A percentile compares a stretch with the other conserved stretches of the same genome.
Evolutionary conservation across 2,888 invertebrate genomes (phyloP).

Genomic region (Glomeris marginata): DNA sequence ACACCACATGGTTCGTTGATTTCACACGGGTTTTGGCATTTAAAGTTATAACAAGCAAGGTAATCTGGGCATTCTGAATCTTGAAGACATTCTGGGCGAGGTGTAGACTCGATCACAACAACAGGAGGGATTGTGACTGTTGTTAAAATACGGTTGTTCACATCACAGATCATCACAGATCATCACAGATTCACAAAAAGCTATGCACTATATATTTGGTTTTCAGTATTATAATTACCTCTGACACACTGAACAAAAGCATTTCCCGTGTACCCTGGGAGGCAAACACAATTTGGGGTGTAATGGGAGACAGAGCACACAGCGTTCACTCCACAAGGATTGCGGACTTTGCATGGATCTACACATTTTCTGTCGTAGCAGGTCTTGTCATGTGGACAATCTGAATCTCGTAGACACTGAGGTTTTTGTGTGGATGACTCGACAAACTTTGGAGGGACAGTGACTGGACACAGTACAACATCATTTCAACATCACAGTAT

Average conservation of each 20-base stretch:
- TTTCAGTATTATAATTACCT: no score
- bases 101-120: no score
- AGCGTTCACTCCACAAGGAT: slow-evolving; percentile 19
- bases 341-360: slow-evolving; percentile 31
- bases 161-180: no score
- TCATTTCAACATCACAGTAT: no score
- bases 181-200: no score
- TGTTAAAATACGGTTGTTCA: background rate
- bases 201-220: no score
- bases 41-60: slow-evolving; percentile 51
- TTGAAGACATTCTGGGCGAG: slow-evolving; percentile 33
- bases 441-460: no score
- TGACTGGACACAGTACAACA: no score
- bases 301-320: no score
- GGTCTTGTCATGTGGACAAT: slow-evolving; percentile 59
- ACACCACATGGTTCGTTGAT: slow-evolving; percentile 19
- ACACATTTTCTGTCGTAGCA: slow-evolving; percentile 66
- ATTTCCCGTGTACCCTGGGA: no score
- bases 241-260: no score
- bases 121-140: background rate
- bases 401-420: slow-evolving; percentile 54
- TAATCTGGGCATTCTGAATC: slow-evolving; percentile 35
- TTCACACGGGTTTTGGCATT: slow-evolving; percentile 11
- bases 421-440: slow-evolving; percentile 29
- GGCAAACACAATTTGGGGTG: slow-evolving; percentile 14